Evolutionary conservation across 2,797 vertebrate species (phyloP), one percentile per base, ranked within the genome.

Genomic region (Pseudomugil tenellus): DNA sequence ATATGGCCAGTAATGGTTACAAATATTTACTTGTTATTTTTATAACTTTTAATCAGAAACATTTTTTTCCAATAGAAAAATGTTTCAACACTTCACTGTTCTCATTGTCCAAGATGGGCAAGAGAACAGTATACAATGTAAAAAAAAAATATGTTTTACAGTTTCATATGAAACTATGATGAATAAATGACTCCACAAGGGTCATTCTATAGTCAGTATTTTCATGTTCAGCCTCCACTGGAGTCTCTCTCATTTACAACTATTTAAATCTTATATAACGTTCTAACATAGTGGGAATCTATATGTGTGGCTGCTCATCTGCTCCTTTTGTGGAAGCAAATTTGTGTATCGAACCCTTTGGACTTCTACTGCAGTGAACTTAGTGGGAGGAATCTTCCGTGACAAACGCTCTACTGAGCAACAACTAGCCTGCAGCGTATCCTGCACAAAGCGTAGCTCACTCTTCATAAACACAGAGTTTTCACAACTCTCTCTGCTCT

Each of bases 321-420:
- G 55, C 54, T 76, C 54, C 41, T 56, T 32, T 48, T 72, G 48
- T 55, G 43, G 37, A 2, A 70, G 59, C 51, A 56, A 8, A 58
- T 65, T 56, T 73, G 62, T 58, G 67, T 58, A 39, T 46, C 52
- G 63, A 76, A 70, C 23, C 60, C 54, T 62, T 61, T 17, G 41
- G 59, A 72, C 78, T 83, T 81, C 57, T 37, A 49, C 84, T 72
- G 80, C 85, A 79, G 75, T 77, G 74, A 79, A 85, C 67, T 81
- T 76, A 67, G 82, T 80, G 81, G 80, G 83, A 71, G 83, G 80
- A 83, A 72, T 84, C 37, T 72, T 84, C 64, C 29, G 75, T 46
- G 71, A 64, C 65, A 80, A 71, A 80, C 4, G 72, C 77, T 84
- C 62, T 37, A 67, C 70, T 77, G 81, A 83, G 73, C 74, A 84